Evolutionary conservation across 1,140 invertebrate species (phyloP), one percentile per base, ranked within the genome.

Genomic region (Saxidomus purpurata): DNA sequence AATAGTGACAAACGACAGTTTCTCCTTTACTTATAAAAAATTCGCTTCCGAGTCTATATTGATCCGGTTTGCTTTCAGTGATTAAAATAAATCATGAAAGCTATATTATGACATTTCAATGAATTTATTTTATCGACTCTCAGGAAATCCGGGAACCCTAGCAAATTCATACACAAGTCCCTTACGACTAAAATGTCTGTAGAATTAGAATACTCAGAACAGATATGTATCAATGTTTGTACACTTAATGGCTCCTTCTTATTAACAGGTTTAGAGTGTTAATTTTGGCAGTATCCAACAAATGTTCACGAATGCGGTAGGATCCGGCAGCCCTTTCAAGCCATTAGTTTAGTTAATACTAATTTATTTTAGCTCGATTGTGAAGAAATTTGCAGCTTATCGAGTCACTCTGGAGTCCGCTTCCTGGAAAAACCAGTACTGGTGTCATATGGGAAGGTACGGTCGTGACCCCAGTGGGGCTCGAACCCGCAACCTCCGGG

Each of bases 21-120:
- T 15, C 40, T 43, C 89, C 89, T 47, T 69, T 80, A 8, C 49
- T n/a, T 67, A 90, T 90, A 40, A 74, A 31, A 43, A 90, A 63
- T 49, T 81, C 31, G 28, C 87, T 74, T 40, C 89, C 89, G 19
- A 34, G 11, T 61, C 83, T 80, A 40, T 89, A 81, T 40, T 74
- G 61, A 61, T 74, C 79, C 34, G 87, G 81, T 28, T 89, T 81
- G 28, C 79, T 82, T 80, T 74, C 34, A 8, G 3, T 34, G n/a
- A 87, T 87, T 28, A 34, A 19, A 3, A 80, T 4, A 28, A 9
- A 47, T 80, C 43, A 80, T 80, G 71, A 79, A 79, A 34, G 9
- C 28, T 25, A 87, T 47, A 87, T 87, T 71, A 38, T 61, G 47
- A 63, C 84, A 82, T 4, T 17, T n/a, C 6, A 87, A 61, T 28